Evolutionary conservation across 1,140 invertebrate species (phyloP), one percentile per base, ranked within the genome.

Genomic region (Bombus turneri): DNA sequence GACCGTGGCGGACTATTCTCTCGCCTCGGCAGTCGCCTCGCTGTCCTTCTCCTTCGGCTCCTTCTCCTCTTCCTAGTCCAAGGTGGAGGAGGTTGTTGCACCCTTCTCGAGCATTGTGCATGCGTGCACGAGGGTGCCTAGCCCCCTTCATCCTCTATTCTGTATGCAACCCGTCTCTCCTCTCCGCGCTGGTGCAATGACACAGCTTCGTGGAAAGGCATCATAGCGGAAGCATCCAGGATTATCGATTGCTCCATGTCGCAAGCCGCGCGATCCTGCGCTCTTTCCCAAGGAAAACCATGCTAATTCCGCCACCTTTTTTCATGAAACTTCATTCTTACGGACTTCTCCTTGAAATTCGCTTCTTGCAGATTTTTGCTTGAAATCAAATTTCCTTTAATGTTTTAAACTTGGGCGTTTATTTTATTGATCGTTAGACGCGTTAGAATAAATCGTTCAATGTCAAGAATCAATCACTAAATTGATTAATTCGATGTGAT

Each of bases 31-130:
- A 66, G 62, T 31, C 62, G 78, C 25, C 78, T 31, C 28, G 43
- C 53, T 57, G 57, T 85, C 59, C 59, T 74, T 77, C 81, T 87
- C 71, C 66, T 81, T 82, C 73, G 80, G 41, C 80, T 83, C 83
- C 69, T 80, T 72, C 77, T 85, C 79, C 76, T 81, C 76, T 79
- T 85, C 79, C 73, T 88, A 78, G 76, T 87, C 84, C 82, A 81
- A 83, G 81, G 78, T 79, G 77, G 87, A 86, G 57, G 71, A 89
- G 88, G 88, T 88, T 89, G 88, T 88, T 88, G 87, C 88, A 86
- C 87, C 87, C 88, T 85, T 57, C 83, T 86, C 83, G 64, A 74
- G 57, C 83, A 89, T 86, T 89, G 74, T 86, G 88, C 79, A 85
- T 88, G 87, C 79, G 71, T 88, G 83, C 75, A 75, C 83, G 78